Percentiles rank a stretch among this genome's conserved stretches.
These are phyloP conservation scores for Tetranychus truncatus DNA, from an alignment of 2,888 invertebrate species.

Conservation along the genomic window DNA sequence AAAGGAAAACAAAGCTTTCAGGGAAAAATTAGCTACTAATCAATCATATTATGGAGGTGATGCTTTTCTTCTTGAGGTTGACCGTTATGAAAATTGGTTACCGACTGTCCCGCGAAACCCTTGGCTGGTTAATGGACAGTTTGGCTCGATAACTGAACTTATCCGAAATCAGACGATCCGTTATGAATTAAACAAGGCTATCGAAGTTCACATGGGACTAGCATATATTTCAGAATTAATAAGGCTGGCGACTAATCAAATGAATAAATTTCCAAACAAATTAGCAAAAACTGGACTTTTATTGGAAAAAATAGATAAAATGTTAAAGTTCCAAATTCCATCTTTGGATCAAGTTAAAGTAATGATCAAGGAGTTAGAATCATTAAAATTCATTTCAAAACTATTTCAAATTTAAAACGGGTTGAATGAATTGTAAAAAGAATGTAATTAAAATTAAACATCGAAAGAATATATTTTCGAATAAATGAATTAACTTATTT, in stretches of 20 bases:
- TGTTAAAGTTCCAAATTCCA: neutral
- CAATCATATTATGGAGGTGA: conserved; percentile 12
- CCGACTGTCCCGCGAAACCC: neutral
- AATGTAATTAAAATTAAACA: too few species aligned
- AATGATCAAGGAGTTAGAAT: neutral
- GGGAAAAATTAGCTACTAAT: conserved; percentile 1
- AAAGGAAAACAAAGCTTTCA: conserved; percentile 4
- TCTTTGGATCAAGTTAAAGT: neutral
- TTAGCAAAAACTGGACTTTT: neutral
- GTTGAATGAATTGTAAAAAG: too few species aligned
- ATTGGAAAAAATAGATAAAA: neutral
- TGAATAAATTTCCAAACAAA: neutral
- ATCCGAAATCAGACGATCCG: neutral
- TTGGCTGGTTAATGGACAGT: conserved; percentile 9
- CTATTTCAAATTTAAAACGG: neutral
- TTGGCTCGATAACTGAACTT: conserved; percentile 4
- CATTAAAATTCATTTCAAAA: neutral
- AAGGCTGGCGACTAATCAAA: neutral
- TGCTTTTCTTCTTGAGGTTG: conserved; percentile 6
- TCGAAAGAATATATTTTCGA: too few species aligned
- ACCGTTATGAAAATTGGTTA: conserved; percentile 10
- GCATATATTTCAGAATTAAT: neutral
- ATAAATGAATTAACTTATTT: too few species aligned
- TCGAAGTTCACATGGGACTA: conserved; percentile 2
- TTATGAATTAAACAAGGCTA: neutral